These are phyloP conservation scores for Brachyopa scutellaris DNA, from an alignment of 2,888 invertebrate species.

Conservation along the genomic window DNA sequence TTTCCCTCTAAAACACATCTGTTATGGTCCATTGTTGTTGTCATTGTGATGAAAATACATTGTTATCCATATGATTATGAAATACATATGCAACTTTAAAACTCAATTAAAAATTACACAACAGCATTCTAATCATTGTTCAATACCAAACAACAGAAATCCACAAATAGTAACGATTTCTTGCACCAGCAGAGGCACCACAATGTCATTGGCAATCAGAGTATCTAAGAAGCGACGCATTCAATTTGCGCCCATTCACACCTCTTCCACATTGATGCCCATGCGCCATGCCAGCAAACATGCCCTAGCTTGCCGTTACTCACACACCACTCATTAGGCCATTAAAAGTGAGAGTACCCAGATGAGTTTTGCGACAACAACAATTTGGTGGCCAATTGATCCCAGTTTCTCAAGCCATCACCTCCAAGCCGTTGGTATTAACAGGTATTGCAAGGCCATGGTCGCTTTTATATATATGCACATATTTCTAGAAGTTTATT, in stretches of 20 bases:
- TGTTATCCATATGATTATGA: not conserved
- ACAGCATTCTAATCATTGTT: conserved; percentile 13
- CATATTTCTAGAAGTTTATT: conserved; percentile 25
- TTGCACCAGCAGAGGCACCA: conserved; percentile 4
- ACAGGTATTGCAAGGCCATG: conserved; percentile 46
- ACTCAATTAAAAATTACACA: conserved; percentile 23
- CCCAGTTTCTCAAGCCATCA: conserved; percentile 5
- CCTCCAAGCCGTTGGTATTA: conserved; percentile 18
- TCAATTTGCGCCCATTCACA: not conserved
- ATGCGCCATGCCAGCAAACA: too few species aligned
- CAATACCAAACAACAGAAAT: not conserved
- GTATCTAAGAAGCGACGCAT: not conserved
- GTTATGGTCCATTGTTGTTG: too few species aligned
- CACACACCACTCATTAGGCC: conserved; percentile 11
- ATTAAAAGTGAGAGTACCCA: conserved; percentile 57
- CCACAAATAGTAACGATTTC: conserved; percentile 20
- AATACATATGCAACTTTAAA: not conserved
- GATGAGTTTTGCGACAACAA: conserved; percentile 41
- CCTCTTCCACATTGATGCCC: not conserved
- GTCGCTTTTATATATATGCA: too few species aligned
- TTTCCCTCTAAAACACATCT: not conserved
- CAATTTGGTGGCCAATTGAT: conserved; percentile 20
- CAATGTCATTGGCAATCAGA: conserved; percentile 4
- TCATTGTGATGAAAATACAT: not conserved
- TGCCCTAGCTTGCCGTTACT: not conserved